Conservation (phyloP, 2,888 invertebrate species). For the Dynastes hyllus region DNA sequence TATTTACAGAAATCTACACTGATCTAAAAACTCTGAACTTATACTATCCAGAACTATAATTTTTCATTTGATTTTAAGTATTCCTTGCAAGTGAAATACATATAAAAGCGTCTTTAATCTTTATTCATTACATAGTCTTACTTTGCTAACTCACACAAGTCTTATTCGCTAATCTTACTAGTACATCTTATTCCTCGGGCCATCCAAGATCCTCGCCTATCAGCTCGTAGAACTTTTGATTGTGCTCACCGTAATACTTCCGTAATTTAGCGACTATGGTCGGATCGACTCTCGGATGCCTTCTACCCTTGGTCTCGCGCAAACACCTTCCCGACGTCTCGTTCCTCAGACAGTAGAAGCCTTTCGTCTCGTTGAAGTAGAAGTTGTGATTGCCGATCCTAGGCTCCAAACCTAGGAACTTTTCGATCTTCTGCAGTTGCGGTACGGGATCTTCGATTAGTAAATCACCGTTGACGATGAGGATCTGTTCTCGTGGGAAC, state of each 20-base stretch:
- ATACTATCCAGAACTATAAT: no score
- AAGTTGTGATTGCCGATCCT: slow-evolving; percentile 89
- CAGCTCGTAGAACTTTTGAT: slow-evolving; percentile 92
- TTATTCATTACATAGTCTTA: no score
- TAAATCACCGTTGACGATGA: slow-evolving; percentile 95
- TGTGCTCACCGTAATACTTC: slow-evolving; percentile 92
- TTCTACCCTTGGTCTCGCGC: slow-evolving; percentile 85
- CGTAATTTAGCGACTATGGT: slow-evolving; percentile 85
- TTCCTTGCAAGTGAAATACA: no score
- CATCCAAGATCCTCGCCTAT: slow-evolving; percentile 95
- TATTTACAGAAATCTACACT: no score
- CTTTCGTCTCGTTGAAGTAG: slow-evolving; percentile 97
- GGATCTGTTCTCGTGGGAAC: slow-evolving; percentile 92
- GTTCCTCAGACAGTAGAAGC: slow-evolving; percentile 94
- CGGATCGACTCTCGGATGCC: slow-evolving; percentile 89
- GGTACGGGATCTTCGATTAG: slow-evolving; percentile 93
- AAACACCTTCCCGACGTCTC: slow-evolving; percentile 90
- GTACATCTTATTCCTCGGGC: slow-evolving; percentile 84
- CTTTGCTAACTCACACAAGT: no score
- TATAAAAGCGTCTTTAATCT: no score
- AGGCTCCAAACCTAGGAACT: slow-evolving; percentile 84
- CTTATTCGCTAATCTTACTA: no score
- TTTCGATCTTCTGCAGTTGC: slow-evolving; percentile 89
- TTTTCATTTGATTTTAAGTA: no score
- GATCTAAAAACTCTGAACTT: no score